Conservation (phyloP, 2,797 vertebrate species). For the Phrynocephalus forsythii region DNA sequence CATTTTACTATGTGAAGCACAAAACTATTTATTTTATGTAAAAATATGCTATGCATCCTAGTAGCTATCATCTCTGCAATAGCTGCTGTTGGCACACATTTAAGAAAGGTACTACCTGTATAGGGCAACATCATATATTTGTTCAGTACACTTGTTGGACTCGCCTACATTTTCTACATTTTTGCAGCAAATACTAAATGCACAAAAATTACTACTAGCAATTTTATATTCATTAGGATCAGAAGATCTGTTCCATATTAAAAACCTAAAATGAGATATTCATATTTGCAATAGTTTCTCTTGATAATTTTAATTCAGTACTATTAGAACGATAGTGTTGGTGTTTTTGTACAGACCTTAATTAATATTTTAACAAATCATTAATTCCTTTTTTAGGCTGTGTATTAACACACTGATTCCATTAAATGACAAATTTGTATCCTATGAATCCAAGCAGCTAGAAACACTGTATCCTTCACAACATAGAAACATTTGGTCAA, state of each 20-base stretch:
- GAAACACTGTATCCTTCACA: neutral
- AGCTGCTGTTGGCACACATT: neutral
- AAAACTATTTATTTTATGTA: neutral
- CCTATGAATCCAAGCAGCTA: neutral
- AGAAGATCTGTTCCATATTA: neutral
- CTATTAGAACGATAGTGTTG: neutral
- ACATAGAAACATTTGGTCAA: conserved; percentile 19
- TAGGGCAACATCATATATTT: neutral
- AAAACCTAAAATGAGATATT: neutral
- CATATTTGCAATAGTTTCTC: neutral
- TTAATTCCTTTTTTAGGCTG: neutral
- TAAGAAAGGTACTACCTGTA: neutral
- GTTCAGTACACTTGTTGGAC: conserved; percentile 18
- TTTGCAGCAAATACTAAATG: conserved; percentile 32
- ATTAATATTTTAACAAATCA: neutral
- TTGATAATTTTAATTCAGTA: neutral
- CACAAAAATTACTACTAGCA: conserved; percentile 42
- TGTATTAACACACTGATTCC: neutral
- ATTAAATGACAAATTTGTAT: neutral
- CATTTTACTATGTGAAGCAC: neutral
- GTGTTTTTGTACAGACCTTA: no score
- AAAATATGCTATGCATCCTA: neutral
- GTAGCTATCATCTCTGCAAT: neutral
- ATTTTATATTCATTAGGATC: conserved; percentile 30
- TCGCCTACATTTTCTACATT: neutral